A percentile compares a stretch with the other conserved stretches of the same genome.
These are phyloP conservation scores for Trichonephila clavipes DNA, from an alignment of 1,140 invertebrate genomes.

Conservation along the genomic window DNA sequence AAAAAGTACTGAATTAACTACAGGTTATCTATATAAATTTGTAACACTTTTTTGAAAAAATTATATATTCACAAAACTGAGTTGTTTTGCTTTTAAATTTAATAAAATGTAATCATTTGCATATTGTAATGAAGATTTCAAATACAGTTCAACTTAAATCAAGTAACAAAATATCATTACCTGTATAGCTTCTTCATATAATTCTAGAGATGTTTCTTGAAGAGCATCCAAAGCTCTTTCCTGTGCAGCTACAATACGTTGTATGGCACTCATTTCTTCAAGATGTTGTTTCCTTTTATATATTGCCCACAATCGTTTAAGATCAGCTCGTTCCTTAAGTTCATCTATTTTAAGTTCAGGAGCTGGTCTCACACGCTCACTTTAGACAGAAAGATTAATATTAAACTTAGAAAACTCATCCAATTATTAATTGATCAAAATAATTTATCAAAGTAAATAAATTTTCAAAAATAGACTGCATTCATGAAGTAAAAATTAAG, in stretches of 20 bases:
- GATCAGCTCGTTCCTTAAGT: slow-evolving; percentile 82
- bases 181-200: slow-evolving; percentile 91
- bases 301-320: slow-evolving; percentile 87
- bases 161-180: slow-evolving; percentile 80
- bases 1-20: too few species aligned
- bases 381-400: slow-evolving; percentile 80
- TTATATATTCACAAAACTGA: too few species aligned
- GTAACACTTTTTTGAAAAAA: too few species aligned
- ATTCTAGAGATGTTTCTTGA: slow-evolving; percentile 87
- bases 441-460: too few species aligned
- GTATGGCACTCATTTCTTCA: slow-evolving; percentile 85
- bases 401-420: background rate
- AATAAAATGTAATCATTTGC: too few species aligned
- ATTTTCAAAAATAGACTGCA: too few species aligned
- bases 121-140: background rate
- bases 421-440: too few species aligned
- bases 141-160: background rate
- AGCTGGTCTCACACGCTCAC: slow-evolving; percentile 83
- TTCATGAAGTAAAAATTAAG: too few species aligned
- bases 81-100: too few species aligned
- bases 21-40: too few species aligned
- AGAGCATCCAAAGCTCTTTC: slow-evolving; percentile 89
- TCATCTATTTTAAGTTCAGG: slow-evolving; percentile 81
- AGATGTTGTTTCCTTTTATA: slow-evolving; percentile 86
- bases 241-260: slow-evolving; percentile 86